Percentiles rank a stretch among this genome's conserved stretches.
phyloP scores from a whole-genome alignment of 2,797 vertebrate genomes.

The Kryptopterus vitreolus region DNA sequence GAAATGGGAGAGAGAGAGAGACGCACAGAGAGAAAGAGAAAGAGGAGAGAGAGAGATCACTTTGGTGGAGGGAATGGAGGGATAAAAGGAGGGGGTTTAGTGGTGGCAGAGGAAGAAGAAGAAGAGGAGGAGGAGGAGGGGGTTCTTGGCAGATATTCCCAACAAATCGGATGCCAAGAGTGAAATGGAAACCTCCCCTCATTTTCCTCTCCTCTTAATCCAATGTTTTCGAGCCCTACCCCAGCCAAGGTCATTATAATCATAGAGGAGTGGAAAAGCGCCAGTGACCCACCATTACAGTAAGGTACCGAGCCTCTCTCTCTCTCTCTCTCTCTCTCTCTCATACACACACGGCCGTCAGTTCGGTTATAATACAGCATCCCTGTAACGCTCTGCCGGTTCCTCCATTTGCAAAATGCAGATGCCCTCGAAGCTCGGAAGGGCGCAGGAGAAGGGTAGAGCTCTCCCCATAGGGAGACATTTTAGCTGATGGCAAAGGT shows the following conservation, averaged over 20 bases:
- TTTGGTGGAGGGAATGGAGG: constrained; percentile 48
- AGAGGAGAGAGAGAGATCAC: constrained; percentile 34
- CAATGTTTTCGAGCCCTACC: constrained; percentile 80
- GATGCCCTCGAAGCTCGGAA: constrained; percentile 56
- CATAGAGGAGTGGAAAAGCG: constrained; percentile 78
- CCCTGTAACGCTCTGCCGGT: constrained; percentile 59
- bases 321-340: constrained; percentile 39
- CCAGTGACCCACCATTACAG: constrained; percentile 78
- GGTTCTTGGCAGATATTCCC: constrained; percentile 75
- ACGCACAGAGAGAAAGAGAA: constrained; percentile 46
- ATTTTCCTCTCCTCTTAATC: constrained; percentile 82
- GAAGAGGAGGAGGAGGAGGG: constrained; percentile 49
- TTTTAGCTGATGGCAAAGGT: constrained; percentile 63
- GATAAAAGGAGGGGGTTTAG: constrained; percentile 39
- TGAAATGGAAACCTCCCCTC: constrained; percentile 82
- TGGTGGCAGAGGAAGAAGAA: no score
- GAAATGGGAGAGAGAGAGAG: constrained; percentile 56
- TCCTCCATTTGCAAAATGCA: constrained; percentile 66
- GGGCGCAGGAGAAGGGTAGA: constrained; percentile 49
- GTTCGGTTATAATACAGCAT: constrained; percentile 61
- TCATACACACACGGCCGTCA: constrained; percentile 52
- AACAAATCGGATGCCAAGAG: constrained; percentile 78
- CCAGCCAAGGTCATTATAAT: constrained; percentile 83
- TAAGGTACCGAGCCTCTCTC: constrained; percentile 69
- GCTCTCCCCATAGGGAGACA: constrained; percentile 58